Conservation (phyloP, 2,113 vertebrate species). For the Pelodiscus sinensis region DNA sequence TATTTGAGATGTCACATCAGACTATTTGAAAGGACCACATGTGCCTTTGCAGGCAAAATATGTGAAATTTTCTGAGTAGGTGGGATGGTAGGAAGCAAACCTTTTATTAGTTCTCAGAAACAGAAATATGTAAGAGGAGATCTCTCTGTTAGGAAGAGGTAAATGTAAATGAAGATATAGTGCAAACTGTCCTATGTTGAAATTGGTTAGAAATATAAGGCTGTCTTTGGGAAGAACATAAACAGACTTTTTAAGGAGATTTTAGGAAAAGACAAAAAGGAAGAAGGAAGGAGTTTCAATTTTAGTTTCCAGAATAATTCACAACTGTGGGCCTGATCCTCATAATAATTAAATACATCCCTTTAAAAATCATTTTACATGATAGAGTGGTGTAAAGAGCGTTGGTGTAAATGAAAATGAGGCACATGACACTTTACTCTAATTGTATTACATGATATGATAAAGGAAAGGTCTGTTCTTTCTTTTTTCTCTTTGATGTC, state of each 20-base stretch:
- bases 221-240: background rate
- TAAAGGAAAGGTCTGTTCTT: background rate
- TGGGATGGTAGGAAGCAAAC: slow-evolving; percentile 52
- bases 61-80: slow-evolving; percentile 64
- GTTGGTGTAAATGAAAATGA: background rate
- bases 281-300: background rate
- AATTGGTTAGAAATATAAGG: background rate
- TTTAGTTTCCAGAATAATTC: background rate
- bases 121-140: slow-evolving; percentile 36
- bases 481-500: background rate
- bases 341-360: background rate
- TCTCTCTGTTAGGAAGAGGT: slow-evolving; percentile 50
- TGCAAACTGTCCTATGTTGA: background rate
- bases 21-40: slow-evolving; percentile 53
- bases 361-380: background rate
- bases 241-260: background rate
- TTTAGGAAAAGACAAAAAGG: background rate
- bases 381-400: background rate
- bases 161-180: slow-evolving; percentile 26
- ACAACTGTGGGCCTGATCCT: background rate
- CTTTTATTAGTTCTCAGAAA: slow-evolving; percentile 57
- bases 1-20: slow-evolving; percentile 12
- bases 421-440: rapidly evolving
- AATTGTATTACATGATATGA: background rate
- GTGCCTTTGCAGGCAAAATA: slow-evolving; percentile 58